Base-by-base conservation (phyloP, 2,888 invertebrate genomes). In the Volucella zonaria region DNA sequence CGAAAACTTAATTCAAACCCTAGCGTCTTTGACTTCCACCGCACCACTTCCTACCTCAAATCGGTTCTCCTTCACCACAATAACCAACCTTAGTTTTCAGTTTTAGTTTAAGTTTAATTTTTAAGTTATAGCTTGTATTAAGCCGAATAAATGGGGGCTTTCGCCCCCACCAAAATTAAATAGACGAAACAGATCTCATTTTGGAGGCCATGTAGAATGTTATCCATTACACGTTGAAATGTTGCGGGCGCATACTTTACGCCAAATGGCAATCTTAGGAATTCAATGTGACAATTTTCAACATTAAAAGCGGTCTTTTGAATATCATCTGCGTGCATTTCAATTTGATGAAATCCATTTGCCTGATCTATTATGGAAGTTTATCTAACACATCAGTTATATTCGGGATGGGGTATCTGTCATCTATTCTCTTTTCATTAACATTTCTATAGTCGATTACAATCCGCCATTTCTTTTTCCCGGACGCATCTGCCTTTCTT, bases 171-270 rank as follows among this genome's bases (percentile, higher is more conserved):
- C n/a, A n/a, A n/a, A n/a, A n/a, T n/a, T n/a, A n/a, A n/a, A 58
- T 66, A 75, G 1, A 70, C 62, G n/a, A 77, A 47, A n/a, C 70
- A 77, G 15, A 38, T 68, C 15, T 61, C 18, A 38, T 59, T 40
- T 54, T 62, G 61, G 9, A 61, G 52, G 12, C 40, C 52, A 54
- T 54, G 14, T 40, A 77, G 54, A 52, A 77, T 51, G 38, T 59
- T 42, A 42, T 68, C 52, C 68, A n/a, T 77, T 61, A 61, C 43
- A 59, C 76, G 59, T 38, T 77, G 68, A 62, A 77, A 77, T 52
- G 68, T 68, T 47, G 76, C 67, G 18, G 49, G 61, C n/a, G 67
- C 68, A 68, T 77, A 62, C 56, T 68, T 77, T 1, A 77, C 23
- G 3, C 54, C 61, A 18, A 76, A 76, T 58, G 67, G 68, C 68